phyloP scores from a whole-genome alignment of 1,140 invertebrate species.

The Phocides pigmalion region DNA sequence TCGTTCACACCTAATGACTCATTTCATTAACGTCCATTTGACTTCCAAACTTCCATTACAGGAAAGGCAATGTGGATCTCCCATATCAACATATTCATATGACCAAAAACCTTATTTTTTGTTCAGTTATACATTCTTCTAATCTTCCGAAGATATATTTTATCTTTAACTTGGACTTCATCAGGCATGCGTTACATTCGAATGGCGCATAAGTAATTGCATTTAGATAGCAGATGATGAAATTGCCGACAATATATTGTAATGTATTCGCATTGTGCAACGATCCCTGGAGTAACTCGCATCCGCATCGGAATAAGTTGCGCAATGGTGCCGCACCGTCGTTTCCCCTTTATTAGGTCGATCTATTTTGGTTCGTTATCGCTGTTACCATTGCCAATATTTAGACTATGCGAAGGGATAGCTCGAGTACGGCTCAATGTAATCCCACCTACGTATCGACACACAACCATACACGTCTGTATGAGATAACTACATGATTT shows the following conservation, averaged over 20 bases:
- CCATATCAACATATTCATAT: too few species aligned
- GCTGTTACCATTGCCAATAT: slow-evolving; percentile 54
- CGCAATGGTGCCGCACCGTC: slow-evolving; percentile 51
- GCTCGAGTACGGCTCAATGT: background rate
- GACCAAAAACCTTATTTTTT: too few species aligned
- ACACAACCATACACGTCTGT: background rate
- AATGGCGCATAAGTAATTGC: slow-evolving; percentile 2
- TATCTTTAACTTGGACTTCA: background rate
- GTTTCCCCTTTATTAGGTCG: slow-evolving; percentile 64
- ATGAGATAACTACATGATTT: too few species aligned
- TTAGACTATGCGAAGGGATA: slow-evolving; percentile 33
- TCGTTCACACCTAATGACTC: too few species aligned
- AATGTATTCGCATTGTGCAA: slow-evolving; percentile 53
- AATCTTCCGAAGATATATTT: too few species aligned
- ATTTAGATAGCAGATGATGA: slow-evolving; percentile 19
- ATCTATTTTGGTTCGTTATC: slow-evolving; percentile 62
- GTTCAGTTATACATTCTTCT: too few species aligned
- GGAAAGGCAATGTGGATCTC: too few species aligned
- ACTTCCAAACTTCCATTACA: too few species aligned
- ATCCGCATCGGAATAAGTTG: slow-evolving; percentile 55
- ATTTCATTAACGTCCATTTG: too few species aligned
- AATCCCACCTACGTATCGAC: background rate
- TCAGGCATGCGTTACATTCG: background rate
- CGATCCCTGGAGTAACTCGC: slow-evolving; percentile 48
- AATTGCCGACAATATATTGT: slow-evolving; percentile 28